Conservation (phyloP, 2,797 vertebrate genomes). For the Eospalax fontanierii region DNA sequence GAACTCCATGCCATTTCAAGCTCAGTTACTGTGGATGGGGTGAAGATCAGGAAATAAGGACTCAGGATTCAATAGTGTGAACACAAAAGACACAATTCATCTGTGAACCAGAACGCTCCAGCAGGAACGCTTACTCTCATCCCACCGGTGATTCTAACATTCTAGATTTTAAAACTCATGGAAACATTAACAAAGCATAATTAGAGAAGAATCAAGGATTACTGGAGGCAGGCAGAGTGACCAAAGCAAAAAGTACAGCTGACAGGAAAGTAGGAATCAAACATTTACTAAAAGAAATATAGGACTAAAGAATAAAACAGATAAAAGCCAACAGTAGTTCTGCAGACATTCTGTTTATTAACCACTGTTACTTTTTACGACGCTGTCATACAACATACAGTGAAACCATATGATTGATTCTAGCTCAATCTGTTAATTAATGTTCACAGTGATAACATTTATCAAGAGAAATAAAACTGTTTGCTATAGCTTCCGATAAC, state of each 20-base stretch:
- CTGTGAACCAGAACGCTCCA: neutral
- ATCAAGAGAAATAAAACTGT: slow-evolving; percentile 51
- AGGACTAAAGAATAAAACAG: neutral
- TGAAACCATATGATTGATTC: neutral
- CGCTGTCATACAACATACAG: neutral
- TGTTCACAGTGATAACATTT: neutral
- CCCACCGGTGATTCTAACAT: neutral
- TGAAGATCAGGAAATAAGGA: slow-evolving; percentile 11
- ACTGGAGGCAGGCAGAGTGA: neutral
- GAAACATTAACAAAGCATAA: neutral
- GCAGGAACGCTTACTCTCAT: neutral
- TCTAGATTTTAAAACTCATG: slow-evolving; percentile 8
- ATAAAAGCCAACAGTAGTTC: neutral
- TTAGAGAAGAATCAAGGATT: neutral
- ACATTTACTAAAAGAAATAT: slow-evolving; percentile 19
- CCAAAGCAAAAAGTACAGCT: neutral
- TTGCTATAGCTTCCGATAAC: slow-evolving; percentile 2
- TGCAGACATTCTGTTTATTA: slow-evolving; percentile 10
- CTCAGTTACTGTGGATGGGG: neutral
- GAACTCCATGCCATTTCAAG: neutral
- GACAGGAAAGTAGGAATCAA: neutral
- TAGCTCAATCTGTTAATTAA: slow-evolving; percentile 9
- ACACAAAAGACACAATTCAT: neutral
- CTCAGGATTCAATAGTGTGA: neutral
- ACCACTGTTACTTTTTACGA: neutral